Conservation (phyloP, 2,113 vertebrate genomes). For the Cettia cetti region DNA sequence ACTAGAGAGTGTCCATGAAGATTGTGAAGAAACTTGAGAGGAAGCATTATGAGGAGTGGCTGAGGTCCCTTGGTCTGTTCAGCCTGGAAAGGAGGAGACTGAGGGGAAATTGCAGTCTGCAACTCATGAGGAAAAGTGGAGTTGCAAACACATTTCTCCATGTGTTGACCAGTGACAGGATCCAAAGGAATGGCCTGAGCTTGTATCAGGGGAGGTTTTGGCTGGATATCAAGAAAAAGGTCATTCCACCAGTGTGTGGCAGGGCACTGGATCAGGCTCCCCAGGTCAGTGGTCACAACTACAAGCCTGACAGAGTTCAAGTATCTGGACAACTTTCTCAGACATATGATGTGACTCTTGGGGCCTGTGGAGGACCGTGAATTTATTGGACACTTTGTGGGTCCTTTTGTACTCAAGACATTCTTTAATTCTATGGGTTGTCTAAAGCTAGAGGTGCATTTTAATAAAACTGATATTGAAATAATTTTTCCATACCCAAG, state of each 20-base stretch:
- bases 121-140: accelerated
- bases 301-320: not conserved
- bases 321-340: not conserved
- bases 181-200: not conserved
- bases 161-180: not conserved
- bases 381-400: not conserved
- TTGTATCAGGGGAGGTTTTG: not conserved
- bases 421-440: not conserved
- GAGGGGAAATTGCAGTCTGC: not conserved
- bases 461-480: not conserved
- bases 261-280: not conserved
- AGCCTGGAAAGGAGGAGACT: not conserved
- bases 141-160: not conserved
- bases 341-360: not conserved
- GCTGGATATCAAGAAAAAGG: not conserved
- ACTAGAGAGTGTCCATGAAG: not conserved
- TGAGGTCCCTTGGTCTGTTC: not conserved
- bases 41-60: not conserved
- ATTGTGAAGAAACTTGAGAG: not conserved
- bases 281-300: no score
- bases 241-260: not conserved
- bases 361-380: accelerated
- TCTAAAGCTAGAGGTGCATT: not conserved
- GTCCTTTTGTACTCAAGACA: not conserved
- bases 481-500: not conserved